Evolutionary conservation across 1,140 invertebrate species (phyloP), one percentile per base, ranked within the genome.

Genomic region (Ceratitis capitata): DNA sequence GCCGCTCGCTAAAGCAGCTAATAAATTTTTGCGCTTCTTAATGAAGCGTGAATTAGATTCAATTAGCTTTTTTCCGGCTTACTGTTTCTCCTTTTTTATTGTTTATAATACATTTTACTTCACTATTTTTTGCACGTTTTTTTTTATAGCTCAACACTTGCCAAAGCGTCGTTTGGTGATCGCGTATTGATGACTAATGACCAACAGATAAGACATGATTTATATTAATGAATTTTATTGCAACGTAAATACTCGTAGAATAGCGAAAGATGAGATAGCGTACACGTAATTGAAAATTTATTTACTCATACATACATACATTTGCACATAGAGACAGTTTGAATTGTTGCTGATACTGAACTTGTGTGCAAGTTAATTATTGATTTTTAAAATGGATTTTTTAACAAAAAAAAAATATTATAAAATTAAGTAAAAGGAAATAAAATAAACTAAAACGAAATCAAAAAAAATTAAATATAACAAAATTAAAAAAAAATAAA

Each of bases 211-310:
- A 78, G 69, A 42, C 69, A 23, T 78, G 69, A 78, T 78, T 78
- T 78, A 47, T 78, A 78, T 78, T 78, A 78, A 78, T 78, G 69
- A 78, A 78, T 78, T 78, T 42, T 9, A 78, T 45, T 78, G 69
- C 69, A 78, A 47, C 39, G 69, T 32, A 78, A 78, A 47, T 78
- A 78, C 35, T 23, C n/a, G 39, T 78, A 12, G 19, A 78, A n/a
- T n/a, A 4, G 39, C 12, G 42, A 42, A n/a, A 56, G 16, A 64
- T 12, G 1, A 1, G 29, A 39, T n/a, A 32, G 32, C 61, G 61
- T 16, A 32, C 29, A n/a, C 10, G 35, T 69, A 69, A n/a, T 39
- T 69, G 5, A 14, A 69, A 56, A n/a, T 23, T 1, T 56, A n/a
- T 56, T 7, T 23, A 23, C 6, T 4, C 16, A 2, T 23, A 23